Conservation (phyloP, 1,140 invertebrate species). For the Drosophila ananassae region DNA sequence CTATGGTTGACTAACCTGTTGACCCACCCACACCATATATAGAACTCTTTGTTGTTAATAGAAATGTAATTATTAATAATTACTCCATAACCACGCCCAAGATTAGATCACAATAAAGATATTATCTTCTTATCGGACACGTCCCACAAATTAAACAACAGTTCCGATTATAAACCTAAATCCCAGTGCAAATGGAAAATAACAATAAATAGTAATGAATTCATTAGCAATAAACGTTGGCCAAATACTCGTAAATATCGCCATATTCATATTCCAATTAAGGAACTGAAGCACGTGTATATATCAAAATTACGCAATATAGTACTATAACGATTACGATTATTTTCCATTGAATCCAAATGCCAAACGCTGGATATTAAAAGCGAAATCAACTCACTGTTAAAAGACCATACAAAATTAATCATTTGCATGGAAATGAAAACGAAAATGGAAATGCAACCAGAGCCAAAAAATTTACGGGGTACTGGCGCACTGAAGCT, state of each 20-base stretch:
- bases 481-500: slow-evolving; percentile 2
- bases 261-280: slow-evolving; percentile 17
- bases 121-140: slow-evolving; percentile 21
- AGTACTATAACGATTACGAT: not conserved
- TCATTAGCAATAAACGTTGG: slow-evolving; percentile 21
- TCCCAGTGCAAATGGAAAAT: slow-evolving; percentile 11
- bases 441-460: slow-evolving; percentile 29
- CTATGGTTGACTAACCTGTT: not conserved
- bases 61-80: not conserved
- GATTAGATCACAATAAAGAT: slow-evolving; percentile 6
- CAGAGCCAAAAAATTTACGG: slow-evolving; percentile 3
- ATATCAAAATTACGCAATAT: not conserved
- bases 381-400: slow-evolving; percentile 8
- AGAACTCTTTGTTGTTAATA: not conserved
- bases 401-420: slow-evolving; percentile 18
- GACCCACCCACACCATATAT: not conserved
- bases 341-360: not conserved
- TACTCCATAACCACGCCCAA: slow-evolving; percentile 1
- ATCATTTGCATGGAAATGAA: slow-evolving; percentile 28
- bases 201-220: slow-evolving; percentile 34
- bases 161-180: slow-evolving; percentile 11
- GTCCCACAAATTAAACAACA: slow-evolving; percentile 35
- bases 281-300: slow-evolving; percentile 17
- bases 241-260: slow-evolving; percentile 23
- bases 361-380: not conserved